These are phyloP conservation scores for Orthosia cruda DNA, from an alignment of 2,888 invertebrate species.

Conservation along the genomic window DNA sequence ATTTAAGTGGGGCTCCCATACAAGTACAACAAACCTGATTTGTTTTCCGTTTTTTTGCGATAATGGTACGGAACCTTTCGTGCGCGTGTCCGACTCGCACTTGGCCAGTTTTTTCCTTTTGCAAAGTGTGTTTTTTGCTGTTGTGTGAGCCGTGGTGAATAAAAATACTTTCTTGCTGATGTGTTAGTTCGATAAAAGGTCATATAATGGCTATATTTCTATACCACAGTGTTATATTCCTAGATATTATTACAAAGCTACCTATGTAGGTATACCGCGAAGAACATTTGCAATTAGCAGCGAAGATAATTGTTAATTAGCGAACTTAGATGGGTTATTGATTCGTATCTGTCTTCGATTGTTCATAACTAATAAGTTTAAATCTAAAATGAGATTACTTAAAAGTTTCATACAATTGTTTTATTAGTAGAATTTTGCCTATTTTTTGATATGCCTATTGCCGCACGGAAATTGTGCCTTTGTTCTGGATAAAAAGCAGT, in stretches of 20 bases:
- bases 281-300: conserved; percentile 28
- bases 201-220: not conserved
- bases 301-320: conserved; percentile 35
- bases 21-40: no score
- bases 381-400: not conserved
- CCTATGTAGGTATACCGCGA: not conserved
- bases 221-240: no score
- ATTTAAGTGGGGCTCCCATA: no score
- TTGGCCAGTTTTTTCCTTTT: no score
- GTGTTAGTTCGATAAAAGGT: not conserved
- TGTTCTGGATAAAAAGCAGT: not conserved
- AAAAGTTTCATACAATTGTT: not conserved
- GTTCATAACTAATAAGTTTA: not conserved
- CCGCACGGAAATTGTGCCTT: not conserved
- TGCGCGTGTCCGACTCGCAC: no score
- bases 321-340: conserved; percentile 27
- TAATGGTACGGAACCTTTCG: no score
- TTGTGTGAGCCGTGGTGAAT: no score
- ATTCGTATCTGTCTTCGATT: conserved; percentile 15
- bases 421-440: not conserved
- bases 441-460: no score
- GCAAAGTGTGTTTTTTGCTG: no score
- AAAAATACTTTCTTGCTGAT: no score
- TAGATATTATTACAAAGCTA: conserved; percentile 4
- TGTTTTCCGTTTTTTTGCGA: no score